Base-by-base conservation (phyloP, 2,797 vertebrate species). In the Spondyliosoma cantharus region DNA sequence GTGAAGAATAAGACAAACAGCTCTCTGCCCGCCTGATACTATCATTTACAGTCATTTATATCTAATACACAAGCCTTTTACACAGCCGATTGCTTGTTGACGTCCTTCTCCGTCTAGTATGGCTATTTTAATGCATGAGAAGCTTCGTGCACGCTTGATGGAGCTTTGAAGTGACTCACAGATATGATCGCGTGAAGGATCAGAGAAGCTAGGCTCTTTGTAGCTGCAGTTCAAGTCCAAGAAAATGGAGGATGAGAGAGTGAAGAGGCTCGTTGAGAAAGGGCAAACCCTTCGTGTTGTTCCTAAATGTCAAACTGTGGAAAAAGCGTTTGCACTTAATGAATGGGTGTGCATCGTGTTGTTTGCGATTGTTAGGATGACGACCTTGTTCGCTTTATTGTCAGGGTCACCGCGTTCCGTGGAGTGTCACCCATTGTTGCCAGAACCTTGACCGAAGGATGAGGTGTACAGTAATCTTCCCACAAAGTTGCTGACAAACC, bases 21-120 rank as follows among this genome's bases (percentile, higher is more conserved):
- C 72, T 76, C 61, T 56, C 64, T 62, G 82, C 64, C 75, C 50
- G 43, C 49, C 46, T 74, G 71, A 82, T 70, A 54, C 57, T 58
- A 65, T 86, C 59, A 76, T 80, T 89, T 77, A 71, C 78, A 78
- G 52, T 70, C 9, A 87, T 88, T 87, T 86, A 78, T 81, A 86
- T 87, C 60, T 76, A 71, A 60, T 82, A 78, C 43, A 37, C 58
- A 22, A 48, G 22, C 67, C 45, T 81, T 78, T 88, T 79, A 77
- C 71, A 73, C 49, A 61, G 60, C 50, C 77, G 75, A 82, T 82
- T 72, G 62, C 80, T 77, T 43, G 77, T 66, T 75, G 61, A 83
- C 78, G 84, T 84, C 14, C 56, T 73, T 71, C 45, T 76, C 42
- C 52, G 43, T 80, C 27, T 7, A 65, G 66, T 58, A 22, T 22